phyloP scores from a whole-genome alignment of 2,888 invertebrate species.

The Thecocarcelia acutangulata region DNA sequence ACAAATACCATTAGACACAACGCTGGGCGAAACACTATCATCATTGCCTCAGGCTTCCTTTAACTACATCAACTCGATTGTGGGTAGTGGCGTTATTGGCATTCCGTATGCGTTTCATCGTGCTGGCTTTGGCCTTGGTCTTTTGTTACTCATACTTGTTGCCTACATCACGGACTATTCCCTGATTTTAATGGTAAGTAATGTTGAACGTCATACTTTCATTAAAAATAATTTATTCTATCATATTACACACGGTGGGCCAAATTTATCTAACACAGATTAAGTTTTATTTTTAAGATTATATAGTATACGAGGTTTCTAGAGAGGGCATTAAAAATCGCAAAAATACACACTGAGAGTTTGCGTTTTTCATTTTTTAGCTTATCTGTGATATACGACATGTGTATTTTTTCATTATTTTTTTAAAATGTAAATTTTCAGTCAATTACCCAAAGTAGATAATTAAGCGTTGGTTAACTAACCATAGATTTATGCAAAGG shows the following conservation, averaged over 20 bases:
- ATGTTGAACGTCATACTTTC: constrained; percentile 69
- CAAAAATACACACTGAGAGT: too few species aligned
- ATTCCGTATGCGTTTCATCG: constrained; percentile 91
- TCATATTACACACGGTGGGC: constrained; percentile 13
- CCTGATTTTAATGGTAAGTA: constrained; percentile 88
- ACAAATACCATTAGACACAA: constrained; percentile 45
- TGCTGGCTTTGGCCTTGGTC: constrained; percentile 90
- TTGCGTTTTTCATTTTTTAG: too few species aligned
- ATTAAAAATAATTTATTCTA: not conserved
- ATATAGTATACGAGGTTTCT: too few species aligned
- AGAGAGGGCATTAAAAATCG: too few species aligned
- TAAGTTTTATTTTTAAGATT: too few species aligned
- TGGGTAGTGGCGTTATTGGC: constrained; percentile 93
- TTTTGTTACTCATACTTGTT: constrained; percentile 86
- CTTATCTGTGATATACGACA: too few species aligned
- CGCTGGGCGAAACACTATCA: constrained; percentile 83
- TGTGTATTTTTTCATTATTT: too few species aligned
- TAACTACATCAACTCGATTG: constrained; percentile 94
- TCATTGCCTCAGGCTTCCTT: constrained; percentile 90
- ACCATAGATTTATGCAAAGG: too few species aligned
- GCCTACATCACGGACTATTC: constrained; percentile 91
- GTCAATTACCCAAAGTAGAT: too few species aligned
- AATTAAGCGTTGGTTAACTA: too few species aligned
- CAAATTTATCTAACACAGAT: too few species aligned
- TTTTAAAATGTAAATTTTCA: too few species aligned